Percentiles rank a stretch among this genome's conserved stretches.
These are phyloP conservation scores for Nibea coibor DNA, from an alignment of 2,113 vertebrate species.

Conservation along the genomic window DNA sequence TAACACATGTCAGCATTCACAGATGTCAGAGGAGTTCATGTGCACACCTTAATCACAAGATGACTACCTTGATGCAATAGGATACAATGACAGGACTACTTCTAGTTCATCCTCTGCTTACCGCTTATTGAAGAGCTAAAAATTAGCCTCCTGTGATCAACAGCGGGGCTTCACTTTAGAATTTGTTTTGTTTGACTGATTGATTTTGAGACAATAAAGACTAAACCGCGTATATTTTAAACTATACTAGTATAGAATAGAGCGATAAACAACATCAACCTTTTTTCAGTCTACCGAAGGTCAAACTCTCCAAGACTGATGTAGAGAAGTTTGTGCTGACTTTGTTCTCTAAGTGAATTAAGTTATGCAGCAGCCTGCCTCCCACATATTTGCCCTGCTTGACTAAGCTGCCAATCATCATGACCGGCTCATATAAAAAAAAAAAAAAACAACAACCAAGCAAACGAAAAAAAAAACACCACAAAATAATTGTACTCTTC, in stretches of 20 bases:
- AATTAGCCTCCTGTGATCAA: constrained; percentile 12
- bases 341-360: constrained; percentile 50
- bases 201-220: not conserved
- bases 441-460: not conserved
- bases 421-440: constrained; percentile 4
- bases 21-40: constrained; percentile 61
- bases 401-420: constrained; percentile 50
- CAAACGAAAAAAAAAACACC: not conserved
- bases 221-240: not conserved
- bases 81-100: constrained; percentile 51
- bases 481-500: constrained; percentile 26
- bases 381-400: constrained; percentile 52
- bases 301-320: constrained; percentile 16
- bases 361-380: constrained; percentile 39
- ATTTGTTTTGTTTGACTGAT: not conserved
- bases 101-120: constrained; percentile 36
- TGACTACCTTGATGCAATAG: constrained; percentile 63
- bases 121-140: constrained; percentile 47
- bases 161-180: not conserved
- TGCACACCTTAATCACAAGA: constrained; percentile 72
- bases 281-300: not conserved
- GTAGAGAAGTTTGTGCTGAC: constrained; percentile 33
- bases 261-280: constrained; percentile 3
- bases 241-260: not conserved
- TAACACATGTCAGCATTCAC: constrained; percentile 72